Evolutionary conservation across 2,888 invertebrate species (phyloP).

Genomic region (Oxystoma pomonae): DNA sequence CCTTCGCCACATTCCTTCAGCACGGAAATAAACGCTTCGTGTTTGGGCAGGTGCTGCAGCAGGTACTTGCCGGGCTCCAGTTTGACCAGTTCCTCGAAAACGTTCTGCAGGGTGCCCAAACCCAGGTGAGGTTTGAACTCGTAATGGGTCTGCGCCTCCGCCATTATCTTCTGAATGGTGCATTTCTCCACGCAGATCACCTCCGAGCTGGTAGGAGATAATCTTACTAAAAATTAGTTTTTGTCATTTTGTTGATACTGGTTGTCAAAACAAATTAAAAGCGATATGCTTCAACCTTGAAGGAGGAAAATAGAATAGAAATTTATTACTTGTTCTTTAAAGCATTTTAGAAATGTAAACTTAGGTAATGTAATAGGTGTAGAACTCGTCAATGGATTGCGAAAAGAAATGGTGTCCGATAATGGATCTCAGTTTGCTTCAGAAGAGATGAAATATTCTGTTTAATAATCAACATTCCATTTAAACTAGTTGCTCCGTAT

Average conservation of each 20-base stretch:
- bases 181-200: conserved; percentile 37
- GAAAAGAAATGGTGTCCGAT: too few relatives aligned
- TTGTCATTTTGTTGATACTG: neutral
- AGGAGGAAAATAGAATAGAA: too few relatives aligned
- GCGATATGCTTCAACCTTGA: too few relatives aligned
- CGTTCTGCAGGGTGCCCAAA: conserved; percentile 36
- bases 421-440: too few relatives aligned
- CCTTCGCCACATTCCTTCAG: conserved; percentile 24
- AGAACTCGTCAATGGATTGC: too few relatives aligned
- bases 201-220: conserved; percentile 30
- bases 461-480: too few relatives aligned
- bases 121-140: conserved; percentile 35
- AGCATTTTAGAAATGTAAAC: too few relatives aligned
- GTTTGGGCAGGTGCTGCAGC: conserved; percentile 36
- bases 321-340: too few relatives aligned
- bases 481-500: too few relatives aligned
- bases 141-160: conserved; percentile 36
- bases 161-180: conserved; percentile 35
- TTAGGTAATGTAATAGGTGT: too few relatives aligned
- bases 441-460: too few relatives aligned
- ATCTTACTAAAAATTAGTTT: conserved; percentile 32
- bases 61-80: conserved; percentile 38
- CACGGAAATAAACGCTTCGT: conserved; percentile 36
- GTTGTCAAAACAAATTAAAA: too few relatives aligned
- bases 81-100: conserved; percentile 31